Evolutionary conservation across 30 jellyfish, hydroid and myxozoan species (phyloP).

Genomic region (Rhopilema esculentum): DNA sequence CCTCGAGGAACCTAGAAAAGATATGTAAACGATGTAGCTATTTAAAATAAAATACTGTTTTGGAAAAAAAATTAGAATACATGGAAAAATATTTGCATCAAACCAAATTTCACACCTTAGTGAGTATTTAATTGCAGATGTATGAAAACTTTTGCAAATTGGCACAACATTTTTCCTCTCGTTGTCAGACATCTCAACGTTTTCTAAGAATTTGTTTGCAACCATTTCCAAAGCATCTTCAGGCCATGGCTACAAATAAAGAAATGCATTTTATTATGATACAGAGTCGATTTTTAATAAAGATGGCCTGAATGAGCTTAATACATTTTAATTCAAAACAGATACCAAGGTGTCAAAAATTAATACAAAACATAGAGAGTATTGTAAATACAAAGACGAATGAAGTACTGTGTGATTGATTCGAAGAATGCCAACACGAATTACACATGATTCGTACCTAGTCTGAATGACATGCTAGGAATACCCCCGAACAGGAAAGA

Average conservation of each 20-base stretch:
- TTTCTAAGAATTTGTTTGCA: conserved; percentile 92
- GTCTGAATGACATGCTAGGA: too few species aligned
- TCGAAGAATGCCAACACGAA: too few species aligned
- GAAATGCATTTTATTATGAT: neutral
- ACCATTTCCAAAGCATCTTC: conserved; percentile 99
- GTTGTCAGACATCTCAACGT: conserved; percentile 79
- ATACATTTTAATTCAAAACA: neutral
- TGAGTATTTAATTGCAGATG: conserved; percentile 85
- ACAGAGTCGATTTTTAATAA: too few species aligned
- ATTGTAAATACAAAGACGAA: too few species aligned
- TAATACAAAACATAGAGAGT: too few species aligned
- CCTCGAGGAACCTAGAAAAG: conserved; percentile 76
- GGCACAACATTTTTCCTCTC: conserved; percentile 90
- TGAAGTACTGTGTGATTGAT: too few species aligned
- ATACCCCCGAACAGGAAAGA: too few species aligned
- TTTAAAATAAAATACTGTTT: too few species aligned
- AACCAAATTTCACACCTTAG: conserved; percentile 47
- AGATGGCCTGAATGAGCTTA: neutral
- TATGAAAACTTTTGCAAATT: conserved; percentile 86
- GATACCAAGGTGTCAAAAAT: neutral
- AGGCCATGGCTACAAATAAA: conserved; percentile 91
- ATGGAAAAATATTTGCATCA: too few species aligned
- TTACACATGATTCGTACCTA: too few species aligned
- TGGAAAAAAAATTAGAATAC: too few species aligned
- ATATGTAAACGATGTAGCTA: too few species aligned